Evolutionary conservation across 2,888 invertebrate species (phyloP), one percentile per base, ranked within the genome.

Genomic region (Macrophya annulata): DNA sequence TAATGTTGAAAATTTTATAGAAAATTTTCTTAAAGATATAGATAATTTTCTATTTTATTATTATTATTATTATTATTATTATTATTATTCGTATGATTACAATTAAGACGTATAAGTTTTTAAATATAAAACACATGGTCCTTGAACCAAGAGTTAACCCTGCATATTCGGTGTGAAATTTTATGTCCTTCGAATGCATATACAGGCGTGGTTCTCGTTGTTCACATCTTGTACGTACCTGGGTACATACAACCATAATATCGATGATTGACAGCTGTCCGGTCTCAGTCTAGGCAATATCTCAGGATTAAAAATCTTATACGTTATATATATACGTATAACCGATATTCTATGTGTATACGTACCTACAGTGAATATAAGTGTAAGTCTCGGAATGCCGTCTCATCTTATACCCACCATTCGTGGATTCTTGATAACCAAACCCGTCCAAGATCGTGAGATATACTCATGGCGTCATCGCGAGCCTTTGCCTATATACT

Each of bases 331-430:
- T n/a, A n/a, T n/a, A n/a, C n/a, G n/a, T n/a, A n/a, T n/a, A n/a
- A n/a, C n/a, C 31, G n/a, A 51, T 77, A n/a, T 3, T 15, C 12
- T 55, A 37, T 37, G 48, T 25, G 17, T 77, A 21, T 31, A n/a
- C 15, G n/a, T n/a, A n/a, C n/a, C n/a, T n/a, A 37, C 31, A 37
- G 51, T 77, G 31, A 77, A 77, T 31, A 37, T 9, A 6, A 17
- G 77, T 77, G 55, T 77, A 55, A 77, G 51, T 77, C 37, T 51
- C 31, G 77, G 77, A 77, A 77, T 77, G 77, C 77, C 77, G 77
- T 77, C 31, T 77, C 55, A 55, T 31, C 55, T 55, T 55, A 25
- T 62, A 68, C 77, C 77, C 25, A 68, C 77, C 77, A 77, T 77
- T n/a, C 77, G 55, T 77, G 77, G 77, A 55, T 77, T 77, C 51